Evolutionary conservation across 2,113 vertebrate genomes (phyloP), one percentile per base, ranked within the genome.

Genomic region (Percopsis transmontana): DNA sequence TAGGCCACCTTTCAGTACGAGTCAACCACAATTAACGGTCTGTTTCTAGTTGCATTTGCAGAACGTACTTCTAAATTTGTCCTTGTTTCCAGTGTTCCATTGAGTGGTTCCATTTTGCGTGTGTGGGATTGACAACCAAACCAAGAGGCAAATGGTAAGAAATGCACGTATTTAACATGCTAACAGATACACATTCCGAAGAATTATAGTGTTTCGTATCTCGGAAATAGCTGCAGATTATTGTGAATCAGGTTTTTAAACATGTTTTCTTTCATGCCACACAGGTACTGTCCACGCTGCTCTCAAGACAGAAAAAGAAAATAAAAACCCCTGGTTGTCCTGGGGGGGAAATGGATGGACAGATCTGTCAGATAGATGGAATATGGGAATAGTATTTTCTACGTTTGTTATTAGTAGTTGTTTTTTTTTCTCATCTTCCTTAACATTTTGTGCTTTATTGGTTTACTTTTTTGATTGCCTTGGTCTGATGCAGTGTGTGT

Each of bases 51-150:
- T 54, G 2, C 62, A 2, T 15, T 58, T 54, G 9, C 50, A 48
- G 20, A 39, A 21, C 24, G 15, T n/a, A 2, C 74, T 14, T 3
- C 55, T 0, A 6, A 24, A 53, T 70, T 58, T 52, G 68, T 12
- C 64, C 14, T 65, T 16, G 62, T 57, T 66, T 76, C 23, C 88
- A 99, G 97, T 99, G 97, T 86, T 98, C 97, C 82, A 99, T 99
- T 23, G 97, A 99, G 84, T 99, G 97, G 97, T 99, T 99, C 91
- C 97, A 99, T 90, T 99, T 99, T 83, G 94, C 97, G 67, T 99
- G 97, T 68, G 97, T 99, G 78, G 96, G 96, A 66, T 91, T 99
- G 82, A 96, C 95, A 15, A 99, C 97, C 83, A 99, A 99, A 85
- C 97, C 97, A 59, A 94, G 96, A 85, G 97, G 97, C 70, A 98